Evolutionary conservation across 2,888 invertebrate species (phyloP), one percentile per base, ranked within the genome.

Genomic region (Stramonita haemastoma): DNA sequence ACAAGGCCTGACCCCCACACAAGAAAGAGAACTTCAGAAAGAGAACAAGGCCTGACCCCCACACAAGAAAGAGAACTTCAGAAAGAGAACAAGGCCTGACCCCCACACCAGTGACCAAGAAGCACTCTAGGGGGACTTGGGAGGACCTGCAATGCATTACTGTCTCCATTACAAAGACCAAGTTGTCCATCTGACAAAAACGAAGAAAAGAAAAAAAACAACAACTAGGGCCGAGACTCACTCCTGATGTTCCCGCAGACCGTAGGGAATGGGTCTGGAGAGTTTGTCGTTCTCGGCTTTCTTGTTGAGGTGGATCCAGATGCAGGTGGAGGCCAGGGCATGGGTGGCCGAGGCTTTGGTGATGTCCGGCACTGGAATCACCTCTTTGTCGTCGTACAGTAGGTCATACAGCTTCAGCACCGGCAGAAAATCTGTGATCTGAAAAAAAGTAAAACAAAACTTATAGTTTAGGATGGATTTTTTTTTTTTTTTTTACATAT

Each of bases 271-370:
- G 0, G 97, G 97, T 87, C 97, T 96, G 91, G 97, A 97, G 94
- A 98, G 97, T 94, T 98, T 98, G 95, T 98, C 98, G 2, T 97
- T 97, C 95, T 98, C 98, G 0, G 99, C 99, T 96, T 99, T 99
- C 95, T 98, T 95, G 91, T 94, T 98, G 91, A 99, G 97, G 96
- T 99, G 99, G 95, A 99, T 98, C 99, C 99, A 99, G 95, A 99
- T 99, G 94, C 98, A 99, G 22, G 98, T 98, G 91, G 98, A 98
- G 0, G 99, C 98, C 98, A 99, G 98, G 95, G 98, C 98, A 95
- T 98, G 97, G 22, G 98, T 98, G 94, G 98, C 98, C 90, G 98
- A 97, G 0, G 98, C 97, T 94, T 98, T 98, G 86, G 97, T 98
- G 92, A 97, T 98, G 96, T 99, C 99, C 0, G 99, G 99, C 22